Base-by-base conservation (phyloP, 2,888 invertebrate species). In the Papilio gigon region DNA sequence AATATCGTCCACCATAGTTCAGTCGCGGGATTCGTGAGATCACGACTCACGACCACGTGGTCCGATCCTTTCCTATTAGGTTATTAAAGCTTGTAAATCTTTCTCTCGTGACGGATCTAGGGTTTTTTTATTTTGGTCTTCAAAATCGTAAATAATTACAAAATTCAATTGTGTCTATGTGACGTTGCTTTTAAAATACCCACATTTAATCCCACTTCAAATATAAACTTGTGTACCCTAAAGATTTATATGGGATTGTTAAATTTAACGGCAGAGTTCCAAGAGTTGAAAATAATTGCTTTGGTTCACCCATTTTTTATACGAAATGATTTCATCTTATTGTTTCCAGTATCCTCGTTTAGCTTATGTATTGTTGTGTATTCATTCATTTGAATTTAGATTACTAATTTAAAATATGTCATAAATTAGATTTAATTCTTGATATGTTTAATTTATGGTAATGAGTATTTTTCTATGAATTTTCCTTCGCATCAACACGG, bases 211-310 rank as follows among this genome's bases (percentile, higher is more conserved):
- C 14, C 9, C 22, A 6, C 4, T n/a, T 9, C 14, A 33, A 44
- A 44, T 14, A 11, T 27, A 35, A 27, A 47, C 9, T 33, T 22
- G 2, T 66, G 47, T 59, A 25, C 59, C 37, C 60, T 14, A 25
- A 17, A 66, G 37, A 60, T 50, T 44, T 27, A 66, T 60, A 35
- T 37, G 12, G 17, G n/a, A 59, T n/a, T 47, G 33, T 59, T 40
- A 68, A 50, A 50, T 47, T 59, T 30, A 64, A 68, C 47, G 47
- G 50, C 30, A 12, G 25, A 6, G 35, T 63, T 59, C 68, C 63
- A 47, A 25, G 67, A 68, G 37, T 17, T 59, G 17, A 47, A 63
- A 58, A 47, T 68, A 68, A 68, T 59, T 63, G 58, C 35, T 47
- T 58, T 27, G 1, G n/a, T 30, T 63, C 47, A 27, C 42, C 40